Evolutionary conservation across 2,888 invertebrate species (phyloP).

Genomic region (Helicoverpa assulta): DNA sequence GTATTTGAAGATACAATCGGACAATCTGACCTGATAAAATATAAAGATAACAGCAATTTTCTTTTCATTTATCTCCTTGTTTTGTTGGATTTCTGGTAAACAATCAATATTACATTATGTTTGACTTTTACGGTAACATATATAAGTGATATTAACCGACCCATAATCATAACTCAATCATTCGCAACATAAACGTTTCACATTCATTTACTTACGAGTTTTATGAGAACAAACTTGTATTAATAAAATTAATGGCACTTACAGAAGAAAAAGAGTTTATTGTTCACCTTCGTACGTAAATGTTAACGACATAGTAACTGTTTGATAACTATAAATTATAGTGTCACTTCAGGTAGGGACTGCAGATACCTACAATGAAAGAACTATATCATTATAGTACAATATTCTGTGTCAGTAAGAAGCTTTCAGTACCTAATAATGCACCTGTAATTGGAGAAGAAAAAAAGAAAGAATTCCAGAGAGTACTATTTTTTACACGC

Average conservation of each 20-base stretch:
- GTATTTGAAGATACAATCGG: background rate
- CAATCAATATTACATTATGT: background rate
- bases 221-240: slow-evolving; percentile 38
- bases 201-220: slow-evolving; percentile 40
- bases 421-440: too few relatives aligned
- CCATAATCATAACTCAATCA: slow-evolving; percentile 60
- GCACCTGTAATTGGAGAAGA: too few relatives aligned
- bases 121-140: slow-evolving; percentile 15
- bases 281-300: slow-evolving; percentile 35
- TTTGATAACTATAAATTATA: slow-evolving; percentile 19
- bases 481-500: too few relatives aligned
- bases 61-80: background rate
- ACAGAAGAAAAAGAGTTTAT: slow-evolving; percentile 29
- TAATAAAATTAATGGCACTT: slow-evolving; percentile 43
- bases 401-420: too few relatives aligned
- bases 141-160: slow-evolving; percentile 37
- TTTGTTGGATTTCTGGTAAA: background rate
- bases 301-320: slow-evolving; percentile 26
- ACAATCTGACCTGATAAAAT: background rate
- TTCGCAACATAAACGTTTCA: slow-evolving; percentile 48
- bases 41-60: background rate
- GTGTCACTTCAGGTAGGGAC: background rate
- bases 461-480: too few relatives aligned
- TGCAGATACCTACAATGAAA: background rate
- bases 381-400: background rate